Evolutionary conservation across 2,888 invertebrate genomes (phyloP).

Genomic region (Caenorhabditis angaria): DNA sequence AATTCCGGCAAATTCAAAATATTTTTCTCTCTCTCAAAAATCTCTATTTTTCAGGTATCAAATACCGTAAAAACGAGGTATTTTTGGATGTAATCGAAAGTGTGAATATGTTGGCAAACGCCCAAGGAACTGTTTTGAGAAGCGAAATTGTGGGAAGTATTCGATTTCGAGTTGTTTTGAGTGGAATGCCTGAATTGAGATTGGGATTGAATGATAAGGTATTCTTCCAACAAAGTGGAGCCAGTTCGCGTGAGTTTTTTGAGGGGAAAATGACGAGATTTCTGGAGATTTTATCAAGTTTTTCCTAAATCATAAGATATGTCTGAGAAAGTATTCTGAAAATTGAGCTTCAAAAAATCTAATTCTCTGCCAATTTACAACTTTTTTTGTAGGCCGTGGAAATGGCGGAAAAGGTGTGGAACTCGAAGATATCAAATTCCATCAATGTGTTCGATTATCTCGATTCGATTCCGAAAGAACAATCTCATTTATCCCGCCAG

Average conservation of each 20-base stretch:
- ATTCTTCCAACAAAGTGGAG: conserved; percentile 93
- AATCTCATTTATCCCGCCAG: conserved; percentile 90
- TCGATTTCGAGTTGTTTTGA: conserved; percentile 96
- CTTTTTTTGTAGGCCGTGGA: conserved; percentile 74
- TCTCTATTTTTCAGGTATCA: no score
- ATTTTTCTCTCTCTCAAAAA: no score
- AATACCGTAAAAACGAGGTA: conserved; percentile 98
- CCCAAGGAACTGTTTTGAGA: conserved; percentile 92
- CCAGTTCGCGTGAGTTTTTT: conserved; percentile 54
- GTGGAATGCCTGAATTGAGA: conserved; percentile 96
- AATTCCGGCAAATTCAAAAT: no score
- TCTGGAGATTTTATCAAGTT: no score
- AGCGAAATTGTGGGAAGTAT: conserved; percentile 98
- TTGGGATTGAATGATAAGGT: conserved; percentile 96
- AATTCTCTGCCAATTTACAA: no score
- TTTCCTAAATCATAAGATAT: neutral
- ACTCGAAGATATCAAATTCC: conserved; percentile 96
- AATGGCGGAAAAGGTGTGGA: conserved; percentile 94
- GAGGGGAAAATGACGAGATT: no score
- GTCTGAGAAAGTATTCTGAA: no score
- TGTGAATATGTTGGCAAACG: conserved; percentile 92
- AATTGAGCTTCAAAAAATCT: no score
- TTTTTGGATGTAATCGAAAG: conserved; percentile 98
- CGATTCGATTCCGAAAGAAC: conserved; percentile 95
- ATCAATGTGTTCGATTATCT: conserved; percentile 90